These are phyloP conservation scores for Euphydryas editha DNA, from an alignment of 2,888 invertebrate genomes.

Conservation along the genomic window DNA sequence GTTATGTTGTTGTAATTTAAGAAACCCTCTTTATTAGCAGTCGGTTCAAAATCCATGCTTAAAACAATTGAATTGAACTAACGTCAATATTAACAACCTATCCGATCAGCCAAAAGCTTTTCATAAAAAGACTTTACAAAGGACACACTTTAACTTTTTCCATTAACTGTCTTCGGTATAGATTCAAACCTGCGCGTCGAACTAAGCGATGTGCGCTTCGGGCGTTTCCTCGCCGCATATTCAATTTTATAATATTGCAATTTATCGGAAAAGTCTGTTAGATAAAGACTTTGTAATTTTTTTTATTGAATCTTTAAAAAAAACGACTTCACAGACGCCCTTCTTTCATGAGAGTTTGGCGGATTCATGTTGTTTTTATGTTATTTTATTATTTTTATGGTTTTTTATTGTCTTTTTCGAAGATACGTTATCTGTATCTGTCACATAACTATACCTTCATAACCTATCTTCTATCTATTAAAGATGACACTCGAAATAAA, in stretches of 20 bases:
- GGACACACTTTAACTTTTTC: constrained; percentile 3
- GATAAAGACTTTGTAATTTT: constrained; percentile 5
- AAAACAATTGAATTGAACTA: neutral
- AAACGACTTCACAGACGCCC: neutral
- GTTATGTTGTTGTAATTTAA: too few relatives aligned
- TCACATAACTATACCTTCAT: too few relatives aligned
- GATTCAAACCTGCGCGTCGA: constrained; percentile 11
- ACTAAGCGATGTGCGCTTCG: constrained; percentile 17
- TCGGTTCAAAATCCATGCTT: neutral
- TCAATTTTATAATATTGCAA: constrained; percentile 23
- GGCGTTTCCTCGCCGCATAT: constrained; percentile 21
- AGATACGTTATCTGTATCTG: too few relatives aligned
- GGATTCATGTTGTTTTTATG: neutral
- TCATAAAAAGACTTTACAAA: neutral
- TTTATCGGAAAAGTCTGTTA: constrained; percentile 22
- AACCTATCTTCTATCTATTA: too few relatives aligned
- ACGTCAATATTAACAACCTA: neutral
- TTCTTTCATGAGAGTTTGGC: neutral
- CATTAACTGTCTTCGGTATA: constrained; percentile 7
- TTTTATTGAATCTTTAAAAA: neutral
- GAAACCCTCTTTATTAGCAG: neutral
- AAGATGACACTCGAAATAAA: too few relatives aligned
- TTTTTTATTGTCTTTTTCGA: too few relatives aligned
- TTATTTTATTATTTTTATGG: too few relatives aligned
- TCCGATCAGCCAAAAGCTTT: neutral